These are phyloP conservation scores for Lophura swinhoii DNA, from an alignment of 2,797 vertebrate genomes.

Conservation along the genomic window DNA sequence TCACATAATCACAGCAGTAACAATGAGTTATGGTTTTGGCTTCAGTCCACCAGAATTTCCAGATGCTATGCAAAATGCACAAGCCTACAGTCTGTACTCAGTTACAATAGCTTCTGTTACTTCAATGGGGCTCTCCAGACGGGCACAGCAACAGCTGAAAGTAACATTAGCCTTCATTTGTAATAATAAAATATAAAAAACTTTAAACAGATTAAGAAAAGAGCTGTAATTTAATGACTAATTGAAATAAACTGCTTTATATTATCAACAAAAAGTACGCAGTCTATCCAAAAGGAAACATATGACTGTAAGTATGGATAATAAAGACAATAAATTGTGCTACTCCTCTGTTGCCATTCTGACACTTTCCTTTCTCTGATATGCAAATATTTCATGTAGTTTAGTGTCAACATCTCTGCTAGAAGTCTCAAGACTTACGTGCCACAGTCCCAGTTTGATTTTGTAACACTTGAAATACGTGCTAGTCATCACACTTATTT, in stretches of 20 bases:
- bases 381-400: background rate
- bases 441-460: background rate
- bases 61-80: constrained; percentile 36
- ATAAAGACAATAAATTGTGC: background rate
- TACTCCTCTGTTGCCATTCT: background rate
- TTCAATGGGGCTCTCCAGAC: accelerated
- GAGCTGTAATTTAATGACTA: background rate
- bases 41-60: constrained; percentile 32
- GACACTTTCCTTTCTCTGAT: background rate
- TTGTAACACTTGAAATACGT: accelerated
- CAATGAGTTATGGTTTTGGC: constrained; percentile 55
- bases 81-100: constrained; percentile 13
- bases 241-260: background rate
- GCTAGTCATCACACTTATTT: background rate
- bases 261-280: background rate
- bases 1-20: constrained; percentile 58
- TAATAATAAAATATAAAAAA: background rate
- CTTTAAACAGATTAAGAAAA: background rate
- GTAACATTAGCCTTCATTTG: background rate
- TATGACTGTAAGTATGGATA: background rate
- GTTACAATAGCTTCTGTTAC: constrained; percentile 35
- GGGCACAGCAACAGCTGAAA: constrained; percentile 8
- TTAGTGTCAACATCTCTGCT: background rate
- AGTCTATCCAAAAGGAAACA: background rate
- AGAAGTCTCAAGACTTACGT: background rate